Base-by-base conservation (phyloP, 2,113 vertebrate species). In the Eulemur rufifrons region DNA sequence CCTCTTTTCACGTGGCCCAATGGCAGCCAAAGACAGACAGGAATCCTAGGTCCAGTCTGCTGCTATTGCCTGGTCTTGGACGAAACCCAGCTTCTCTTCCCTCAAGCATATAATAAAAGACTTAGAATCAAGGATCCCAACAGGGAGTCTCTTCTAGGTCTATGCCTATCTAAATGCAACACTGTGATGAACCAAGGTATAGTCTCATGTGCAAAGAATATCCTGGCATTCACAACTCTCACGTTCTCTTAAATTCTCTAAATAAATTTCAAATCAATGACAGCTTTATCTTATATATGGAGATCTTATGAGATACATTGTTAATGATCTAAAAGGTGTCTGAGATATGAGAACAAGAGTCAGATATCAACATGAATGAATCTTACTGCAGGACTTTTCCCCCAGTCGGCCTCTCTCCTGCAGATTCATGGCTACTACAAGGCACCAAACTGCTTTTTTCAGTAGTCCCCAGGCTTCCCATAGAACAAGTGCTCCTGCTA, bases 241-340 rank as follows among this genome's bases (percentile, higher is more conserved):
- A 76, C 13, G 8, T 94, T 90, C 34, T 77, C 88, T 68, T 74
- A 86, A 89, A 86, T 91, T 91, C 42, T 77, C 37, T n/a, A 81
- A 32, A 76, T 77, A 15, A 37, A 95, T 87, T 93, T 81, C 39
- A 96, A 66, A 73, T 63, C 73, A 77, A 68, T 64, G 42, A 66
- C 10, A 91, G 32, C 85, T 88, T 50, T 45, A 73, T 82, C 12
- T 71, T 92, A 83, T 21, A 15, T n/a, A 39, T 69, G 21, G 21
- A 13, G 52, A 78, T 68, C 47, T 50, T 63, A 66, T 37, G 13
- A 77, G 27, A 59, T 86, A 80, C 92, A 64, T 61, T 69, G 42
- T 63, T 45, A 91, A 64, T 27, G 63, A 91, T 50, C 18, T 64
- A 47, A 85, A 52, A 15, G 64, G 47, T 71, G 81, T 84, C 89